Percentiles rank a stretch among this genome's conserved stretches.
Evolutionary conservation across 2,888 invertebrate species (phyloP).

Genomic region (Ophraella communa): DNA sequence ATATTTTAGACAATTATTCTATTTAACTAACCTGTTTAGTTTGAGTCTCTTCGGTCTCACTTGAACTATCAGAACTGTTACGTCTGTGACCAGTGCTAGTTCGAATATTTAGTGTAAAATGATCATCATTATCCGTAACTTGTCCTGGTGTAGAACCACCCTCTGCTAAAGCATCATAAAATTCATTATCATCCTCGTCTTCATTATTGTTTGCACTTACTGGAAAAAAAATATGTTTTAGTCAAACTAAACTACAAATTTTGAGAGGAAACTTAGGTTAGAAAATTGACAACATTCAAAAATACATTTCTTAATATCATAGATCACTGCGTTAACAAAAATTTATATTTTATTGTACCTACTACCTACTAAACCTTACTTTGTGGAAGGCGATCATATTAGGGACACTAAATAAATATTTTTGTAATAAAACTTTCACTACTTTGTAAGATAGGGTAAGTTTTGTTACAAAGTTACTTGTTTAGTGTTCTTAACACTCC

Average conservation of each 20-base stretch:
- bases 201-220: constrained; percentile 68
- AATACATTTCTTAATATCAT: neutral
- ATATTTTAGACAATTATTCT: no score
- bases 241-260: neutral
- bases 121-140: constrained; percentile 53
- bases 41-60: constrained; percentile 62
- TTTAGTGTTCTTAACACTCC: no score
- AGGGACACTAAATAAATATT: no score
- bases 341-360: no score
- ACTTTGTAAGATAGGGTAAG: no score
- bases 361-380: no score
- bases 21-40: constrained; percentile 58
- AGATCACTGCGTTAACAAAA: neutral
- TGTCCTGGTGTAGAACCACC: constrained; percentile 59
- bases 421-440: no score
- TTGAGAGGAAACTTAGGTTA: neutral
- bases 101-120: constrained; percentile 73
- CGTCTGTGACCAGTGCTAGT: constrained; percentile 53
- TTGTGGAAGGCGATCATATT: no score
- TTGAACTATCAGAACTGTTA: constrained; percentile 62
- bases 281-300: neutral
- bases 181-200: constrained; percentile 80
- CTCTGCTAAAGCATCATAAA: constrained; percentile 67
- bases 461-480: no score
- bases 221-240: constrained; percentile 29